Evolutionary conservation across 1,140 invertebrate genomes (phyloP).

Genomic region (Rhopalosiphum padi): DNA sequence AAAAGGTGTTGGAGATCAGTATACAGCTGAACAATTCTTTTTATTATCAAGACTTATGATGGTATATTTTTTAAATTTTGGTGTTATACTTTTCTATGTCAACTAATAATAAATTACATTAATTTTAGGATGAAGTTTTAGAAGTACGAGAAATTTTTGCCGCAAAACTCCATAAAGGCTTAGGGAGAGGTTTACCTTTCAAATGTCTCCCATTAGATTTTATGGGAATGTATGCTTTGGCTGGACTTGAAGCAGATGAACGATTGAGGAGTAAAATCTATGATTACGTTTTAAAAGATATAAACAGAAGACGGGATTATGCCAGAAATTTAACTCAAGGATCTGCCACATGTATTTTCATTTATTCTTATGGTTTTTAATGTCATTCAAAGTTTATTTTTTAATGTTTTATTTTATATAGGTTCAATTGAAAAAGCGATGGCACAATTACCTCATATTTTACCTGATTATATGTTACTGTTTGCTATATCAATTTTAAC

Average conservation of each 20-base stretch:
- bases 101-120: background rate
- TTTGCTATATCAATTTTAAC: constrained; percentile 93
- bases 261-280: constrained; percentile 73
- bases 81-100: background rate
- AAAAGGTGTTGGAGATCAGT: constrained; percentile 93
- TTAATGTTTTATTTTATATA: constrained; percentile 59
- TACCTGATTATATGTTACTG: constrained; percentile 95
- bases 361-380: constrained; percentile 37
- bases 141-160: constrained; percentile 91
- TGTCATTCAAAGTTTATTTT: background rate
- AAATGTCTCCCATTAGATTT: constrained; percentile 94
- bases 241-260: constrained; percentile 81
- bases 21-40: constrained; percentile 93
- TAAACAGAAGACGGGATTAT: constrained; percentile 89
- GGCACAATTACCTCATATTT: constrained; percentile 80
- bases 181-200: constrained; percentile 80
- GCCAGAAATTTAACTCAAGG: constrained; percentile 77
- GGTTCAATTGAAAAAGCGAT: constrained; percentile 71
- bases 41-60: constrained; percentile 89
- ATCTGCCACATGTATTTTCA: constrained; percentile 65
- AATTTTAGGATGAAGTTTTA: constrained; percentile 78
- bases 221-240: constrained; percentile 93
- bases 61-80: constrained; percentile 64
- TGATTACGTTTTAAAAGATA: constrained; percentile 83
- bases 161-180: constrained; percentile 89